Base-by-base conservation (phyloP, 2,113 vertebrate genomes). In the Perca schrenkii region DNA sequence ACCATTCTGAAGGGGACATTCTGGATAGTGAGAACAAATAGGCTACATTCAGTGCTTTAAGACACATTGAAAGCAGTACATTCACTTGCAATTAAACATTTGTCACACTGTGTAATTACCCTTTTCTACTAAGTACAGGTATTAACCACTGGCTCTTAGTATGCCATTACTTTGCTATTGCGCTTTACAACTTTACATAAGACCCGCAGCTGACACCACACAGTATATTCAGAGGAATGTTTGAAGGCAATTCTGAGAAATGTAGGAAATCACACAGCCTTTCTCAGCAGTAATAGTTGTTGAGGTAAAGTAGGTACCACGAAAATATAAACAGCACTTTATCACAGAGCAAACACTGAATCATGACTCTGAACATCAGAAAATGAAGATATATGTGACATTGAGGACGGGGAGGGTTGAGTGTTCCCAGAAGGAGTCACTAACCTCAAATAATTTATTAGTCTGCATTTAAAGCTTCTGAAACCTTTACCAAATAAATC, bases 371-470 rank as follows among this genome's bases (percentile, higher is more conserved):
- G 62, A 58, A 76, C 36, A 61, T 83, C 85, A 77, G 63, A 70
- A 77, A 75, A 83, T 64, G 0, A 75, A 69, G 74, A 88, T 69
- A 1, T 13, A 83, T 79, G 65, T 73, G 77, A 71, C 86, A 46
- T 6, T 0, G n/a, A 61, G 60, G 63, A 74, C 19, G 2, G n/a
- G 47, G 54, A 34, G 77, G 80, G 54, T 72, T 21, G 65, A 46
- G 31, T 21, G 22, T 89, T 91, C 78, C 83, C 86, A 80, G 79
- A 72, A 79, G 14, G 49, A 84, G 87, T 80, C 34, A 21, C 66
- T 17, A 52, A 82, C 67, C 76, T 84, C 74, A 22, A 25, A 68
- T 80, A 12, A 88, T 68, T 83, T 56, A 87, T 80, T 15, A 40
- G 40, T 66, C 56, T 50, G 64, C n/a, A n/a, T 65, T 49, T 69